Evolutionary conservation across 2,113 vertebrate genomes (phyloP).

Genomic region (Seriola aureovittata): DNA sequence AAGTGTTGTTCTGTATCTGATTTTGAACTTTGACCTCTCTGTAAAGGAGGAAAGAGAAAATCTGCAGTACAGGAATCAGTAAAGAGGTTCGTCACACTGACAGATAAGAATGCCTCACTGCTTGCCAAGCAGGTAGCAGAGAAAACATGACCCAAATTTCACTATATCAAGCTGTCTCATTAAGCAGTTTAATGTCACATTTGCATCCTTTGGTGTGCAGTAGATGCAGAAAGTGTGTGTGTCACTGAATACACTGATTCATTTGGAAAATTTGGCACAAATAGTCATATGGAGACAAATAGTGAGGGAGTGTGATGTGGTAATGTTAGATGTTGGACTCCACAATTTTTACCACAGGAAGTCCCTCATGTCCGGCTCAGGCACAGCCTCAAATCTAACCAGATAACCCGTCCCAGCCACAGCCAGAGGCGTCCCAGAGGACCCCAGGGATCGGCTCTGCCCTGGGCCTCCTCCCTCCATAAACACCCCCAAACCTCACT

Average conservation of each 20-base stretch:
- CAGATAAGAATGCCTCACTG: neutral
- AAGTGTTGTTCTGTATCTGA: neutral
- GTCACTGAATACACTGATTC: neutral
- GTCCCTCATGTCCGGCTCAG: slow-evolving; percentile 79
- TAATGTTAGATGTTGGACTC: slow-evolving; percentile 25
- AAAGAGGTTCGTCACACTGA: neutral
- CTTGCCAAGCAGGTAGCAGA: slow-evolving; percentile 21
- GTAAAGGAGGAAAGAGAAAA: neutral
- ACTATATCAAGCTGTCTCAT: neutral
- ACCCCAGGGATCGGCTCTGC: slow-evolving; percentile 41
- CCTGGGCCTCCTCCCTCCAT: slow-evolving; percentile 55
- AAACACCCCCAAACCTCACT: slow-evolving; percentile 47
- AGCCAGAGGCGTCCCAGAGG: slow-evolving; percentile 35
- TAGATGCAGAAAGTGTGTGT: neutral
- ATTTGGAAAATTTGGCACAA: slow-evolving; percentile 5
- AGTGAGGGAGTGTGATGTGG: slow-evolving; percentile 14
- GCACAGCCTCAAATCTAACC: slow-evolving; percentile 65
- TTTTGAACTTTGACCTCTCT: neutral
- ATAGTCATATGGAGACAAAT: slow-evolving; percentile 10
- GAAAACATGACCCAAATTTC: slow-evolving; percentile 15
- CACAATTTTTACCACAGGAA: slow-evolving; percentile 72
- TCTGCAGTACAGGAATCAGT: neutral
- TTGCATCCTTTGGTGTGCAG: neutral
- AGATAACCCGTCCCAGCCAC: slow-evolving; percentile 62
- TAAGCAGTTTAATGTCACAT: neutral